Conservation (phyloP, 2,888 invertebrate species). For the Chymomyza fuscimana region DNA sequence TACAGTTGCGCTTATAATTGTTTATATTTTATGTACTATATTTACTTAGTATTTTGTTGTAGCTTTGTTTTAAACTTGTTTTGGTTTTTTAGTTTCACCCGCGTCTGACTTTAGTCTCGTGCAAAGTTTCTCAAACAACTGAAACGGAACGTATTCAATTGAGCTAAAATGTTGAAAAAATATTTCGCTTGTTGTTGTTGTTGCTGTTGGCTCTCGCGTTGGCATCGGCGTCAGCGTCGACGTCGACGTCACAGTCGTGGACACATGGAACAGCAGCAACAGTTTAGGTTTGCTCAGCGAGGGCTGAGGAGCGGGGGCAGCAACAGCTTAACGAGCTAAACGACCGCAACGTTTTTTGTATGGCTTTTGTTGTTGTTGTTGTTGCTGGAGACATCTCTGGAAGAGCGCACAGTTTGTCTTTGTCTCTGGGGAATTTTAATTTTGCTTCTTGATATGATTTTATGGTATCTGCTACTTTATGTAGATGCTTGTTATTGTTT, state of each 20-base stretch:
- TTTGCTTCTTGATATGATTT: neutral
- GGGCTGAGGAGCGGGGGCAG: neutral
- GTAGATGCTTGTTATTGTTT: neutral
- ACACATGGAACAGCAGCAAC: too few relatives aligned
- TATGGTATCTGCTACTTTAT: neutral
- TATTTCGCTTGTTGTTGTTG: too few relatives aligned
- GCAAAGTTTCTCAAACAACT: conserved; percentile 67
- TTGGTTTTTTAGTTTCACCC: conserved; percentile 33
- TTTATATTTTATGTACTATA: neutral
- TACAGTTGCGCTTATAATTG: neutral
- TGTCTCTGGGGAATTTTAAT: neutral
- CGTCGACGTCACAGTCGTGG: too few relatives aligned
- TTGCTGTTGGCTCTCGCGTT: too few relatives aligned
- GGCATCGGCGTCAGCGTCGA: neutral
- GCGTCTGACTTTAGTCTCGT: conserved; percentile 50
- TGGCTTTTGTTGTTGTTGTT: neutral
- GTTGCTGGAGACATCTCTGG: neutral
- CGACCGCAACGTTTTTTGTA: too few relatives aligned
- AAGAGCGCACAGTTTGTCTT: neutral
- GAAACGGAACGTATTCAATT: conserved; percentile 30
- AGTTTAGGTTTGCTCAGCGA: too few relatives aligned
- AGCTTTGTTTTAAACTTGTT: conserved; percentile 28
- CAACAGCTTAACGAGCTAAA: neutral
- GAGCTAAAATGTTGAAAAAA: neutral
- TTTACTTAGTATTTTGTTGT: conserved; percentile 8